Evolutionary conservation across 2,797 vertebrate species (phyloP).

Genomic region (Oryzias dopingdopingensis): DNA sequence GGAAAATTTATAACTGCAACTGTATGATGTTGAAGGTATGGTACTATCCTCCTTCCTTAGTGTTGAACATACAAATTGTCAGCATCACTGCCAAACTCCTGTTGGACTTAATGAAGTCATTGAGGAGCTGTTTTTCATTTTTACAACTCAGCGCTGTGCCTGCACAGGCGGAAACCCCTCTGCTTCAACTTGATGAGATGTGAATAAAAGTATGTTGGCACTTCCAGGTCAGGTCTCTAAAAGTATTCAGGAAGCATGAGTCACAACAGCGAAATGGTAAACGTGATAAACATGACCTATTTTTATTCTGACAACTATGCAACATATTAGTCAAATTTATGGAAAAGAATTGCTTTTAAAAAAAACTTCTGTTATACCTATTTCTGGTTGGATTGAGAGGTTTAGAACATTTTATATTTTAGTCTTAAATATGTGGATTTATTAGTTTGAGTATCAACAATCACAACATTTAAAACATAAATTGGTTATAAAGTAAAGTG

Average conservation of each 20-base stretch:
- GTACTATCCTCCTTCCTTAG: conserved; percentile 21
- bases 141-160: conserved; percentile 45
- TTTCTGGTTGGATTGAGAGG: not conserved
- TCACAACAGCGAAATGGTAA: conserved; percentile 29
- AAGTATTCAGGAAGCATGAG: conserved; percentile 27
- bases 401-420: no score
- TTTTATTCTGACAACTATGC: conserved; percentile 27
- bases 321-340: conserved; percentile 27
- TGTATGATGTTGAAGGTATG: conserved; percentile 14
- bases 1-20: conserved; percentile 11
- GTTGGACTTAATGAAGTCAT: conserved; percentile 46
- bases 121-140: conserved; percentile 35
- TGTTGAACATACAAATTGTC: conserved; percentile 37
- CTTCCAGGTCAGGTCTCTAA: conserved; percentile 37
- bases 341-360: conserved; percentile 14
- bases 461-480: no score
- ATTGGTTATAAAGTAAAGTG: no score
- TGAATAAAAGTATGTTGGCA: conserved; percentile 31
- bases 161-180: conserved; percentile 37
- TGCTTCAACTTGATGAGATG: conserved; percentile 41
- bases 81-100: conserved; percentile 29
- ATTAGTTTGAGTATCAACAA: no score
- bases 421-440: no score
- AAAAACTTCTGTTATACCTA: conserved; percentile 3
- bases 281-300: conserved; percentile 22